Base-by-base conservation (phyloP, 2,888 invertebrate species). In the Formica aserva region DNA sequence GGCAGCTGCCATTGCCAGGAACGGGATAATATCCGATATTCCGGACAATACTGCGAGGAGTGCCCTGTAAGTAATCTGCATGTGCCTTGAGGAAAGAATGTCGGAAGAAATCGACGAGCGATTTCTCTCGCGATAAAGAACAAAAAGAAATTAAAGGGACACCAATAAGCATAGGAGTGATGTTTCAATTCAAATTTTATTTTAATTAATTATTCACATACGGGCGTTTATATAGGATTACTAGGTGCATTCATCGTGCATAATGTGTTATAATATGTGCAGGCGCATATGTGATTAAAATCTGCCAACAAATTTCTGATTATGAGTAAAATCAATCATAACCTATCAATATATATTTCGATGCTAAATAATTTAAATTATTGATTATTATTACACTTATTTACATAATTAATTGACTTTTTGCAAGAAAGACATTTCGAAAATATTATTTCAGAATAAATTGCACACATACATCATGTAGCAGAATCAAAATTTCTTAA, bases 1-100 rank as follows among this genome's bases (percentile, higher is more conserved):
- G 97, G 97, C 9, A 94, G 93, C 76, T 97, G 97, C 91, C 93
- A 95, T 15, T 98, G 98, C 92, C 92, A 95, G 32, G 94, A 94
- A 63, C 95, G 94, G 8, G 95, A 95, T 67, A 93, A 95, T 0
- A 95, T 96, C 5, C 95, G 96, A 85, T 96, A 96, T 88, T 95
- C 96, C 0, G 96, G 95, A 11, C 94, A 94, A 60, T 97, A 96
- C 87, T 98, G 98, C 93, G 97, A 98, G 87, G 96, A 96, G 74
- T 98, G 98, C 91, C 96, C 97, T 0, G 96, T 96, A 65, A 85
- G 93, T 88, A 52, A 18, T 38, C 9, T 18, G 60, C 71, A 11
- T 63, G 8, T n/a, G 52, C 8, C n/a, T n/a, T 29, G 22, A 38
- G 5, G 38, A 65, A 55, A 26, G 18, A 52, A 41, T 55, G 0